phyloP scores from a whole-genome alignment of 2,113 vertebrate species.

The Hipposideros armiger region DNA sequence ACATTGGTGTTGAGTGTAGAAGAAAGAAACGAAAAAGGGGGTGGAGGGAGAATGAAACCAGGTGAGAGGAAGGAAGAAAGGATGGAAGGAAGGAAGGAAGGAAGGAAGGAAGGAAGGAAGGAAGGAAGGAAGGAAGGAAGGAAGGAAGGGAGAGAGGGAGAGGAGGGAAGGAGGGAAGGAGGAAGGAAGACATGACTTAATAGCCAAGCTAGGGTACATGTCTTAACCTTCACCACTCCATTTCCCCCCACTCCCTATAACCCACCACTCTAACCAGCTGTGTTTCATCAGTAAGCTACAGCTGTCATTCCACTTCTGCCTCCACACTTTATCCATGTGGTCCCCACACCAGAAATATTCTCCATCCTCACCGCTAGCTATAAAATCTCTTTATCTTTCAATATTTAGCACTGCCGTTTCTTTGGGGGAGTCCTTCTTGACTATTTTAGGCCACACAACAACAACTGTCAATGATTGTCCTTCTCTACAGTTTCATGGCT shows the following conservation, averaged over 20 bases:
- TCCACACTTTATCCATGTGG: not conserved
- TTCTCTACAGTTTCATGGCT: not conserved
- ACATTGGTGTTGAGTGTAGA: not conserved
- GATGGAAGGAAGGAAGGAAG: rapidly evolving
- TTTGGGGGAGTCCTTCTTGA: not conserved
- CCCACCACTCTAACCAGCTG: not conserved
- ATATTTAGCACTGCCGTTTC: no score
- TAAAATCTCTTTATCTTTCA: no score
- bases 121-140: rapidly evolving
- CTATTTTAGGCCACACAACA: rapidly evolving
- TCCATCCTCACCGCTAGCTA: not conserved
- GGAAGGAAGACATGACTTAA: not conserved
- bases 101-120: rapidly evolving
- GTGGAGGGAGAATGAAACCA: no score
- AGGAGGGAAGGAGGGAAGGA: not conserved
- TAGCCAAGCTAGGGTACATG: not conserved
- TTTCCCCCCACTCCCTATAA: rapidly evolving
- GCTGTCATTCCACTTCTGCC: not conserved
- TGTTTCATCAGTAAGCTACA: not conserved
- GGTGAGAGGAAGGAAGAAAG: no score
- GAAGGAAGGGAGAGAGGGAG: rapidly evolving
- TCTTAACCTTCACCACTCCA: rapidly evolving
- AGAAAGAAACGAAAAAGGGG: not conserved
- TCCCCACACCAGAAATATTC: not conserved
- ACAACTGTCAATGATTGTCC: not conserved